Evolutionary conservation across 2,797 vertebrate species (phyloP), one percentile per base, ranked within the genome.

Genomic region (Amblyraja radiata): DNA sequence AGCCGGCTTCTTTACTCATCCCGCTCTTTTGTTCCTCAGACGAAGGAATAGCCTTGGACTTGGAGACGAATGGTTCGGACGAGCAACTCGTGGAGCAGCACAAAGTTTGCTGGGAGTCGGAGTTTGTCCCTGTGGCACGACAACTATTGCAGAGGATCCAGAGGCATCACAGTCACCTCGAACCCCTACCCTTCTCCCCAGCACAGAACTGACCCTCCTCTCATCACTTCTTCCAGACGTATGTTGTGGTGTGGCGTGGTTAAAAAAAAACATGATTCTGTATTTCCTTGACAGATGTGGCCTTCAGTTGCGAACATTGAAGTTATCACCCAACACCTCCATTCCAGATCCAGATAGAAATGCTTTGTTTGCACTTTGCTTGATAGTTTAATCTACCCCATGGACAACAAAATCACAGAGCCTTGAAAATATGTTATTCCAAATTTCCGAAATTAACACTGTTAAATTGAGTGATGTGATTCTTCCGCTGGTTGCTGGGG

Each of bases 81-180:
- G 94, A 95, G 93, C 97, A 97, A 10, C 94, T 96, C 93, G 96
- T 95, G 94, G 96, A 96, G 90, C 96, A 96, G 93, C 97, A 98
- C 95, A 97, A 93, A 94, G 95, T 96, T 1, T 97, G 97, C 90
- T 99, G 99, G 99, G 98, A 99, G 96, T 94, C 94, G 9, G 97
- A 99, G 93, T 99, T 99, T 95, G 95, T 96, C 90, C 98, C 98
- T 1, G 98, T 98, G 93, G 98, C 98, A 93, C 95, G 96, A 94
- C 97, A 97, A 93, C 97, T 99, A 93, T 95, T 96, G 61, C 95
- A 95, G 76, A 96, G 95, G 84, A 96, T 98, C 93, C 95, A 96
- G 95, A 95, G 93, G 65, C 95, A 94, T 79, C 93, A 74, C 25
- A 94, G 93, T 61, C 90, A 94, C 93, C 83, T 94, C 93, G 94